Base-by-base conservation (phyloP, 1,140 invertebrate genomes). In the Wiebesia pumilae region DNA sequence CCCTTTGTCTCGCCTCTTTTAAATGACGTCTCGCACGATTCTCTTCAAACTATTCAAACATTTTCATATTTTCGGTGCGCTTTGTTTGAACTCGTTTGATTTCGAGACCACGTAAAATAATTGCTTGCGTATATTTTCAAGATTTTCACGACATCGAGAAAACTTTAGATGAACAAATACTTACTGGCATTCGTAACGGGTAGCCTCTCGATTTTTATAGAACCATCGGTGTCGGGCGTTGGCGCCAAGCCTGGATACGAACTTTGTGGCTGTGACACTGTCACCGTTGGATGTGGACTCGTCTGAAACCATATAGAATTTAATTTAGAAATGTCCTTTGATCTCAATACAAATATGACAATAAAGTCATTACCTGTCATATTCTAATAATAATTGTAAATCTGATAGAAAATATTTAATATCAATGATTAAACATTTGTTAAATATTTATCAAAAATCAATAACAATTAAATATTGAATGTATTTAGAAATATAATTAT, bases 121-220 rank as follows among this genome's bases (percentile, higher is more conserved):
- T 43, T 75, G 9, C 35, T 19, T 9, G 27, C n/a, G 62, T 2
- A 6, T 0, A 47, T 69, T 71, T 35, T 33, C 47, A 67, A 14
- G 19, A 19, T 3, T 30, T 43, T 27, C 4, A 27, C 58, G 24
- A 27, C n/a, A 62, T 62, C 27, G 27, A 27, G 10, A 62, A 62
- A 47, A 7, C 24, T 35, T 67, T 81, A 38, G 3, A 3, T 73
- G 6, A 40, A 73, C 6, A 14, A 54, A 81, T 0, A 92, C 93
- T 93, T 93, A 94, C 93, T 94, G 91, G 93, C 92, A 93, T 94
- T 94, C 62, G 93, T 90, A 81, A 93, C 92, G 85, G 93, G 91
- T 92, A 95, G 91, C 92, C 95, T 94, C 91, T 95, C 95, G 84
- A 95, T 93, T 93, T 95, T 95, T 54, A 95, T 94, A 47, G 94